Base-by-base conservation (phyloP, 2,797 vertebrate species). In the Eurystomus glaucurus region DNA sequence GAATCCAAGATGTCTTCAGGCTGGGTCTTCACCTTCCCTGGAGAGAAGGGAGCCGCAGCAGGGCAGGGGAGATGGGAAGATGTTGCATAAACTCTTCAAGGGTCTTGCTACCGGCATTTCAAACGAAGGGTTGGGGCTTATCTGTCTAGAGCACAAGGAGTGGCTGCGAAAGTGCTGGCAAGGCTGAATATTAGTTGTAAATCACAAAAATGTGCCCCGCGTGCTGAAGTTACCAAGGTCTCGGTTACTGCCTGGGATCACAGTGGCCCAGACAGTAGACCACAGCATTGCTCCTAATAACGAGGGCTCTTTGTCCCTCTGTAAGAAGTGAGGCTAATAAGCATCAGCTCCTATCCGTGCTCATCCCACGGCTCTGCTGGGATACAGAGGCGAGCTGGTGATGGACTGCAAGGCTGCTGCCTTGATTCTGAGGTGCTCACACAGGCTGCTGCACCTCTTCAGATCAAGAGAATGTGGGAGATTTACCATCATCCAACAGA, bases 31-130 rank as follows among this genome's bases (percentile, higher is more conserved):
- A 61, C 89, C 87, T 90, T 75, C 76, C 82, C 58, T 0, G 52
- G 95, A 94, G 96, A 96, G 70, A 93, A 90, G 64, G 94, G 95
- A 97, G 93, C 83, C 35, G 70, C 82, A 65, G 96, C 29, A 12
- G 85, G 86, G 85, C 84, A 94, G 92, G 60, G 78, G 55, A 26
- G 61, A 46, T 0, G 26, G 66, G 60, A 54, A 95, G 80, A 96
- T 21, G 18, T 58, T 81, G 85, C 89, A 55, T 72, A 84, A 90
- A 93, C 78, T 83, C 94, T 39, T 69, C 66, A 4, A 93, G 93
- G 91, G 85, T 71, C 91, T 81, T 3, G 85, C 91, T 50, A 7
- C 60, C 14, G 72, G 85, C 85, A 78, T 81, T 81, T 88, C 82
- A 57, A 75, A 64, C 10, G 51, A 58, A 50, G 62, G 94, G 93